Evolutionary conservation across 2,113 vertebrate genomes (phyloP).

Genomic region (Pollimyrus isidori): DNA sequence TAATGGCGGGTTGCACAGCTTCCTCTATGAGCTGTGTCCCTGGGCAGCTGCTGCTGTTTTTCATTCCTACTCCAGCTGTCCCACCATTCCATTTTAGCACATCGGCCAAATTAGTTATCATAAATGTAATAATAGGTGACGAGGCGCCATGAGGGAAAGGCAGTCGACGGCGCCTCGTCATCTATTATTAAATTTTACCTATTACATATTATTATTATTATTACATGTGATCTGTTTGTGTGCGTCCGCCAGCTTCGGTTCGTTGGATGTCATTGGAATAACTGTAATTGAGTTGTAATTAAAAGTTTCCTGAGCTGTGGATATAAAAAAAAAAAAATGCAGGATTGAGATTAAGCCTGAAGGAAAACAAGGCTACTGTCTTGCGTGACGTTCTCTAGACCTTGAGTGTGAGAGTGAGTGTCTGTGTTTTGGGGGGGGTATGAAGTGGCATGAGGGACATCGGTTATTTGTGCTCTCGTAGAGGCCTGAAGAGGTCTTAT

Average conservation of each 20-base stretch:
- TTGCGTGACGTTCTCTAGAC: not conserved
- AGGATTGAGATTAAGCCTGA: not conserved
- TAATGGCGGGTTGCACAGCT: not conserved
- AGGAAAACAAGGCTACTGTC: not conserved
- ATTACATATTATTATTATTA: too few relatives aligned
- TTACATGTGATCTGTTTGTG: not conserved
- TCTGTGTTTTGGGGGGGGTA: not conserved
- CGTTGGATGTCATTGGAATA: not conserved
- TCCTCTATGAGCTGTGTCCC: not conserved
- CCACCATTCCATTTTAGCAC: not conserved
- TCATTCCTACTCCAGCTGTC: not conserved
- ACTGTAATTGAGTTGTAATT: not conserved
- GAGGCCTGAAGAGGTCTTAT: not conserved
- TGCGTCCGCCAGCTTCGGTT: not conserved
- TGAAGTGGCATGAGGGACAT: not conserved
- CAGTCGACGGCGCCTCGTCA: not conserved
- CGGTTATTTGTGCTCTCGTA: not conserved
- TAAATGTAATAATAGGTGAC: slow-evolving; percentile 2
- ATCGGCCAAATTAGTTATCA: not conserved
- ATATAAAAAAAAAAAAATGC: not conserved
- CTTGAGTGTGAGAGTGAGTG: not conserved
- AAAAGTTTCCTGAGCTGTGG: not conserved
- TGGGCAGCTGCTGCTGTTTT: not conserved
- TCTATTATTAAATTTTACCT: too few relatives aligned
- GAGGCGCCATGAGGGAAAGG: not conserved